These are phyloP conservation scores for Clitarchus hookeri DNA, from an alignment of 2,888 invertebrate species.

Conservation along the genomic window DNA sequence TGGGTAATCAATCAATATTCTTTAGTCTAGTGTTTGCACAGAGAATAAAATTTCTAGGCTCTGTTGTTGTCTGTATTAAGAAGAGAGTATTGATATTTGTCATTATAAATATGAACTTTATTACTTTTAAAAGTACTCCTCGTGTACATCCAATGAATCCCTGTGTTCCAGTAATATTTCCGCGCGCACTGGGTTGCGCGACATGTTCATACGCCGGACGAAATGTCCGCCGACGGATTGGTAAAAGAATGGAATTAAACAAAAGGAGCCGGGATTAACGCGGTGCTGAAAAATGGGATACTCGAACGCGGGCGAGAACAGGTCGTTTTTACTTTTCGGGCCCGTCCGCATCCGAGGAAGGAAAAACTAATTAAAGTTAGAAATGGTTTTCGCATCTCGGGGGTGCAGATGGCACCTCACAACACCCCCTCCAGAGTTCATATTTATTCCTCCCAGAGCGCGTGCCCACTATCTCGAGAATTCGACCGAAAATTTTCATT, in stretches of 20 bases:
- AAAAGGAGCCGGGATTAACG: not conserved
- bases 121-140: no score
- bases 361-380: constrained; percentile 14
- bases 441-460: not conserved
- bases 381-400: not conserved
- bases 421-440: not conserved
- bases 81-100: no score
- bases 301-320: not conserved
- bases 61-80: no score
- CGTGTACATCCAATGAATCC: no score
- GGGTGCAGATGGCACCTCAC: constrained; percentile 9
- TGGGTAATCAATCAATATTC: no score
- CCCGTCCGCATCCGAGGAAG: not conserved
- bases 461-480: not conserved
- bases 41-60: no score
- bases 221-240: not conserved
- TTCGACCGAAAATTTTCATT: not conserved
- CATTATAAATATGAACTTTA: no score
- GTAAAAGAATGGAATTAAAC: not conserved
- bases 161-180: no score
- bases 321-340: not conserved
- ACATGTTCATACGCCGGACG: not conserved
- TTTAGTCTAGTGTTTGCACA: no score
- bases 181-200: no score
- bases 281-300: not conserved